Evolutionary conservation across 2,888 invertebrate genomes (phyloP).

Genomic region (Digitonthophagus gazella): DNA sequence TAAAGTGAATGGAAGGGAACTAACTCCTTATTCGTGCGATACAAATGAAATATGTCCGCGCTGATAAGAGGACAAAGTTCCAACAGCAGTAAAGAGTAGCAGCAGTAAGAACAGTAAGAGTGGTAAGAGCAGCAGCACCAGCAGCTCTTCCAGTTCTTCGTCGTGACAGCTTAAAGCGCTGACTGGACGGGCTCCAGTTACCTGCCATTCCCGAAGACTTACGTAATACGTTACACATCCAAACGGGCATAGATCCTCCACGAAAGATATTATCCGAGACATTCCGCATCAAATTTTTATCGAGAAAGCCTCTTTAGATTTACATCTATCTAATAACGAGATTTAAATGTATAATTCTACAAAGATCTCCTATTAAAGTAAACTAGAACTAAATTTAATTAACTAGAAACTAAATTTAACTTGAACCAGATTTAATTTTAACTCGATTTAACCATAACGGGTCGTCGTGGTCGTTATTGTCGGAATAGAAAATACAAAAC

Average conservation of each 20-base stretch:
- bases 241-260: background rate
- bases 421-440: too few species aligned
- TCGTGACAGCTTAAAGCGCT: background rate
- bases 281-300: too few species aligned
- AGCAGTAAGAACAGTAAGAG: too few species aligned
- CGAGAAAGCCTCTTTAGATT: too few species aligned
- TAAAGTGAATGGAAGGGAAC: background rate
- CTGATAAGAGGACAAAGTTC: background rate
- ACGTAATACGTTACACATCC: background rate
- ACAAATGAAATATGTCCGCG: background rate
- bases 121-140: background rate
- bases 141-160: background rate
- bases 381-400: too few species aligned
- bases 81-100: too few species aligned
- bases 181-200: background rate
- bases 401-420: too few species aligned
- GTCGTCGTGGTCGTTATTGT: too few species aligned
- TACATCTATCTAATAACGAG: too few species aligned
- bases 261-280: background rate
- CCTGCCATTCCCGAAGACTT: background rate
- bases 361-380: too few species aligned
- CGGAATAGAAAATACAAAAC: background rate
- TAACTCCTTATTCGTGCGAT: background rate
- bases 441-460: too few species aligned
- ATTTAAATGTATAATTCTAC: too few species aligned